These are phyloP conservation scores for Erythrocercus mccallii DNA, from an alignment of 2,113 vertebrate species.

Conservation along the genomic window DNA sequence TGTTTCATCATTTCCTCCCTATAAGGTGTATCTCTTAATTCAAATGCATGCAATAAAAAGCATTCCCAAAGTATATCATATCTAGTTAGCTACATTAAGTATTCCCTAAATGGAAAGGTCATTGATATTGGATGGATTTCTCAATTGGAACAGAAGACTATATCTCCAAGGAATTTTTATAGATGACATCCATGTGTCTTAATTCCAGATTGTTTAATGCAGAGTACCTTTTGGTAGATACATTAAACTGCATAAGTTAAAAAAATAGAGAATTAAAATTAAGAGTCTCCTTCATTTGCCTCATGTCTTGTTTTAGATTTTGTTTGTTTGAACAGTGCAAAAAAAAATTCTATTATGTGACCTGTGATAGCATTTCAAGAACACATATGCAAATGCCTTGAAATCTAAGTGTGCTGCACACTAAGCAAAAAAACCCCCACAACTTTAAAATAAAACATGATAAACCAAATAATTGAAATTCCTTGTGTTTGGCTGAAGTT, in stretches of 20 bases:
- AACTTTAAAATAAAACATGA: background rate
- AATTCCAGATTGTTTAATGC: conserved; percentile 2
- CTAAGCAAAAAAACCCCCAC: background rate
- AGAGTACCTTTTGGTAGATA: background rate
- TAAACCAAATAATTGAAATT: background rate
- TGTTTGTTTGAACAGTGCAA: background rate
- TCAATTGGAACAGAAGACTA: conserved; percentile 17
- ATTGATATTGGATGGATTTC: conserved; percentile 44
- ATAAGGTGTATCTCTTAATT: conserved; percentile 53
- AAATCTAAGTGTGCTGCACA: background rate
- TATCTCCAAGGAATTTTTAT: conserved; percentile 43
- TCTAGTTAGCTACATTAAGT: conserved; percentile 47
- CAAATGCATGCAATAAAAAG: conserved; percentile 55
- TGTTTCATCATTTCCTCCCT: conserved; percentile 48
- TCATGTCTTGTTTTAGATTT: background rate
- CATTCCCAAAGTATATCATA: conserved; percentile 52
- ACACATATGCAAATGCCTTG: background rate
- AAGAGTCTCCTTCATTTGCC: background rate
- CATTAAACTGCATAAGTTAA: background rate
- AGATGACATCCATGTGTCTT: conserved; percentile 31
- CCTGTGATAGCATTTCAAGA: background rate
- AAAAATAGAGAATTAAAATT: background rate
- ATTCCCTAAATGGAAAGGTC: conserved; percentile 53
- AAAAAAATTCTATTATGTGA: background rate
- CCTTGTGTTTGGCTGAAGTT: background rate